phyloP scores from a whole-genome alignment of 2,888 invertebrate species.

The Drosophila cognata region DNA sequence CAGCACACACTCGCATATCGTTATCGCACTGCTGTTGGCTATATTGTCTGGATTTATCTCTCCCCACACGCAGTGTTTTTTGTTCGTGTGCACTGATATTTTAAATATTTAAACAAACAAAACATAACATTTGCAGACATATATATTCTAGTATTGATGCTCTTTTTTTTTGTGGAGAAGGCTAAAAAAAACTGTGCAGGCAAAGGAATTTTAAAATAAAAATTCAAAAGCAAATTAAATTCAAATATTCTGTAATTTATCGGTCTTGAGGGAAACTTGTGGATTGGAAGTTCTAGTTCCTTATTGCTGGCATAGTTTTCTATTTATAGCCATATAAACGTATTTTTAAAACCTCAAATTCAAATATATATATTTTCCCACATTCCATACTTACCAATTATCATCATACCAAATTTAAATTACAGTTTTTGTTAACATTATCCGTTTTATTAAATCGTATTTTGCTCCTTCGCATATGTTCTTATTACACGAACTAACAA shows the following conservation, averaged over 20 bases:
- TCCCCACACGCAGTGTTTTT: constrained; percentile 5
- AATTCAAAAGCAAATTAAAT: background rate
- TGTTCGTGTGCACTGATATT: background rate
- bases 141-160: background rate
- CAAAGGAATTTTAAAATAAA: background rate
- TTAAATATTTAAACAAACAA: background rate
- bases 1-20: background rate
- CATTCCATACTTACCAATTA: background rate
- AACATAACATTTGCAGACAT: background rate
- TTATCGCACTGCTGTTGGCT: constrained; percentile 1
- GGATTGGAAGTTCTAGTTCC: background rate
- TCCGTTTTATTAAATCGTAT: constrained; percentile 68
- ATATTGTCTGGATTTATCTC: background rate
- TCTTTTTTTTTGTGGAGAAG: background rate
- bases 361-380: background rate
- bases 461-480: constrained; percentile 57
- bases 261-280: background rate
- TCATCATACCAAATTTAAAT: background rate
- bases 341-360: background rate
- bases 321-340: too few species aligned
- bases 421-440: constrained; percentile 57
- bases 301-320: background rate
- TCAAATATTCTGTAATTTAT: background rate
- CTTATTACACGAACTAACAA: constrained; percentile 71
- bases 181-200: background rate